Evolutionary conservation across 2,888 invertebrate genomes (phyloP).

Genomic region (Caenorhabditis uteleia): DNA sequence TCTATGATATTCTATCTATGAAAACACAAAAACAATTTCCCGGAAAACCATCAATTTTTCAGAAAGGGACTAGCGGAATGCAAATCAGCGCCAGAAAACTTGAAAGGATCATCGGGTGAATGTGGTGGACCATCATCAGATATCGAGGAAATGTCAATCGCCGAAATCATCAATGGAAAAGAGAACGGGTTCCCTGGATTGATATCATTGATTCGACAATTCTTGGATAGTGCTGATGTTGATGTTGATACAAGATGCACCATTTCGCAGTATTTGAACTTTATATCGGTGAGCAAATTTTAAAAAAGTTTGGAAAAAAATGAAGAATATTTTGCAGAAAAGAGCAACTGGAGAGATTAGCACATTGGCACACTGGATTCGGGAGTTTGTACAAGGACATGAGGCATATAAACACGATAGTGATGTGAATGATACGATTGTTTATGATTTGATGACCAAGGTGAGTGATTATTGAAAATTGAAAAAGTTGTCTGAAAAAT

Average conservation of each 20-base stretch:
- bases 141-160: constrained; percentile 82
- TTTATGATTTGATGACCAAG: constrained; percentile 82
- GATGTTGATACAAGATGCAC: constrained; percentile 97
- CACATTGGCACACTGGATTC: constrained; percentile 93
- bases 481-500: constrained; percentile 3
- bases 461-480: constrained; percentile 30
- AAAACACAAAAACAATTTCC: background rate
- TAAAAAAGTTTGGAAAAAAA: background rate
- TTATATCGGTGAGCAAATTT: constrained; percentile 46
- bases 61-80: constrained; percentile 60
- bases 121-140: constrained; percentile 59
- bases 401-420: constrained; percentile 81
- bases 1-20: too few relatives aligned
- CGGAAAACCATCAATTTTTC: too few relatives aligned
- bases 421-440: constrained; percentile 83
- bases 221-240: constrained; percentile 91
- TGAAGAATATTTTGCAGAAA: constrained; percentile 74
- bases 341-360: constrained; percentile 82
- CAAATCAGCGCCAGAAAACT: constrained; percentile 62
- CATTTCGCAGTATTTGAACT: constrained; percentile 89
- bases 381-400: constrained; percentile 86
- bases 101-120: constrained; percentile 44
- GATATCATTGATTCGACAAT: constrained; percentile 89
- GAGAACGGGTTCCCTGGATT: constrained; percentile 90
- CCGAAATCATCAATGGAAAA: constrained; percentile 95